Evolutionary conservation across 2,797 vertebrate genomes (phyloP).

Genomic region (Trachurus trachurus): DNA sequence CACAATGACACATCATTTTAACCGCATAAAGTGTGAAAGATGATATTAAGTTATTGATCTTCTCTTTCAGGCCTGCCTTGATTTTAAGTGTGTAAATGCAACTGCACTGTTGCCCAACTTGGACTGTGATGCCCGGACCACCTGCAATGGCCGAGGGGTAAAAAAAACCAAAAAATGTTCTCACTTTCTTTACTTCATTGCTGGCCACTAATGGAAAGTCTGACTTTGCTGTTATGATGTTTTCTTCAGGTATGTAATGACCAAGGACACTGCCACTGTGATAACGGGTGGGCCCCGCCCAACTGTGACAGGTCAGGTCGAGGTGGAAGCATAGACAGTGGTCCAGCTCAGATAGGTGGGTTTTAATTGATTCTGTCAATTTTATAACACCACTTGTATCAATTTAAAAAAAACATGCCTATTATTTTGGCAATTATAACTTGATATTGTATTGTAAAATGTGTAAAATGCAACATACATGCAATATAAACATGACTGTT

Average conservation of each 20-base stretch:
- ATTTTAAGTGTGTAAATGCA: constrained; percentile 87
- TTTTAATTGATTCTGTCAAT: not conserved
- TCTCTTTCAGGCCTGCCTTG: constrained; percentile 86
- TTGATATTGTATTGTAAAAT: not conserved
- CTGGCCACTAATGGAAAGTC: not conserved
- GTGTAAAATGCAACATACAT: too few relatives aligned
- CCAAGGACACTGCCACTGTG: constrained; percentile 83
- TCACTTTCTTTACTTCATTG: not conserved
- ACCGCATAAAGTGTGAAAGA: not conserved
- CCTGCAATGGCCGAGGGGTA: constrained; percentile 88
- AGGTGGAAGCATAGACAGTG: constrained; percentile 87
- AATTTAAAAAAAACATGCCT: not conserved
- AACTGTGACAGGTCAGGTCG: constrained; percentile 65
- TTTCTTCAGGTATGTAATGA: constrained; percentile 80
- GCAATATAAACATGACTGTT: too few relatives aligned
- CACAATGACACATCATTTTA: not conserved
- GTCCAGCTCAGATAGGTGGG: constrained; percentile 84
- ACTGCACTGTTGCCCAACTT: constrained; percentile 81
- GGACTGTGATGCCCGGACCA: constrained; percentile 82
- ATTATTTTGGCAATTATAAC: not conserved
- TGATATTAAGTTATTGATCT: not conserved
- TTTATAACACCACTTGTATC: not conserved
- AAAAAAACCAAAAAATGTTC: constrained; percentile 68
- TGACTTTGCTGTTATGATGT: constrained; percentile 14
- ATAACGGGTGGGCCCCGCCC: constrained; percentile 83